Conservation (phyloP, 1,140 invertebrate species). For the Formica exsecta region DNA sequence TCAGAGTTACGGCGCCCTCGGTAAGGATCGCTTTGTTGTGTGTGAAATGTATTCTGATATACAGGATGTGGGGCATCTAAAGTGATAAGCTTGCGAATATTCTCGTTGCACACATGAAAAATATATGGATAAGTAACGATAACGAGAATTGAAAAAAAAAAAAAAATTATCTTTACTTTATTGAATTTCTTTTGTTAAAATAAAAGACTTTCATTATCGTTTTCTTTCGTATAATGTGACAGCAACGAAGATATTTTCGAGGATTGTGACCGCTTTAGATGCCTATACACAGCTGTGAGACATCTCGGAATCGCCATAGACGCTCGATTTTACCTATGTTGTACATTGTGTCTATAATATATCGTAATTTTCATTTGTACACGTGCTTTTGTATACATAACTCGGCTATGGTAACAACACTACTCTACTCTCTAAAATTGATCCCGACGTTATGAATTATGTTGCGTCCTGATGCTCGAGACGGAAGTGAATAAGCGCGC, state of each 20-base stretch:
- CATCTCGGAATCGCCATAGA: constrained; percentile 37
- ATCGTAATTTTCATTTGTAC: constrained; percentile 40
- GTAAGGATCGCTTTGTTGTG: constrained; percentile 78
- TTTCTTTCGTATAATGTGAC: not conserved
- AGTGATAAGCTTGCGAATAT: not conserved
- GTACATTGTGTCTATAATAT: constrained; percentile 59
- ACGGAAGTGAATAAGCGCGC: not conserved
- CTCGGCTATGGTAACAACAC: constrained; percentile 41
- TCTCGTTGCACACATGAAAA: not conserved
- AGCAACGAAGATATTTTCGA: not conserved
- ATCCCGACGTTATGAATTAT: constrained; percentile 28
- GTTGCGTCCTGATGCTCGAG: constrained; percentile 23
- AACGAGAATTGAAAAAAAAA: not conserved
- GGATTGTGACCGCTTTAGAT: constrained; percentile 1
- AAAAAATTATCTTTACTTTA: not conserved
- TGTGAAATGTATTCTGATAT: constrained; percentile 39
- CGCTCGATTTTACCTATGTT: constrained; percentile 46
- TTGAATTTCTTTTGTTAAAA: not conserved
- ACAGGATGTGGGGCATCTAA: constrained; percentile 13
- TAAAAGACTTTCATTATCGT: not conserved
- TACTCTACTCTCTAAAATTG: constrained; percentile 35
- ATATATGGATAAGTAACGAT: not conserved
- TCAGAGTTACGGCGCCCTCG: constrained; percentile 89
- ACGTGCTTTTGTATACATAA: constrained; percentile 58
- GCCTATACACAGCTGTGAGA: constrained; percentile 7